Conservation (phyloP, 2,113 vertebrate species). For the Entelurus aequoreus region DNA sequence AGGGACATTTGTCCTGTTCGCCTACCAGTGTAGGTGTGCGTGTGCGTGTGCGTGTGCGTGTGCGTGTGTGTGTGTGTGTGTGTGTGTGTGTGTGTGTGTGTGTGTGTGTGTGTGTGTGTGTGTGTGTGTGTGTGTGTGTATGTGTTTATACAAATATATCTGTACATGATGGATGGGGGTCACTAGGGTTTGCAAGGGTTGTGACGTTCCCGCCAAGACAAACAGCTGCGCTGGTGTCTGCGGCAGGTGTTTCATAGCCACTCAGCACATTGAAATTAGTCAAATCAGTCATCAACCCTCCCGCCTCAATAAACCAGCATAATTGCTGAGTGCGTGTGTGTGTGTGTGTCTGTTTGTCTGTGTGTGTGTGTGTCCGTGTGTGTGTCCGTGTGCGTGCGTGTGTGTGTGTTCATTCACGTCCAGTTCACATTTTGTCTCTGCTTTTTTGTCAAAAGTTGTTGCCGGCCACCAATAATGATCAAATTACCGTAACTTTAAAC, state of each 20-base stretch:
- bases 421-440: slow-evolving; percentile 11
- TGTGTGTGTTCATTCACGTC: background rate
- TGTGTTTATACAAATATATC: slow-evolving; percentile 23
- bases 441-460: too few species aligned
- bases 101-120: too few species aligned
- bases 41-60: too few species aligned
- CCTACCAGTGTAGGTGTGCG: too few species aligned
- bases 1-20: too few species aligned
- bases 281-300: slow-evolving; percentile 55
- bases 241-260: slow-evolving; percentile 64
- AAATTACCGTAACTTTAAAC: too few species aligned
- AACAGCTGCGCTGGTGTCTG: slow-evolving; percentile 69
- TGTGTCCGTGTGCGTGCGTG: slow-evolving; percentile 2
- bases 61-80: too few species aligned
- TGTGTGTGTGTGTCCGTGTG: too few species aligned
- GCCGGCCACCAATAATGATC: too few species aligned
- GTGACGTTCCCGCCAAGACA: slow-evolving; percentile 63
- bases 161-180: slow-evolving; percentile 70
- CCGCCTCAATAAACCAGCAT: slow-evolving; percentile 13
- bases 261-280: slow-evolving; percentile 64
- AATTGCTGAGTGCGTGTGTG: background rate
- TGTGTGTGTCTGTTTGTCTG: too few species aligned
- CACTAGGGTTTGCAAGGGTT: slow-evolving; percentile 56
- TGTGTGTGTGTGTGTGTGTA: slow-evolving; percentile 8
- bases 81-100: too few species aligned